Evolutionary conservation across 1,140 invertebrate species (phyloP), one percentile per base, ranked within the genome.

Genomic region (Magallana gigas): DNA sequence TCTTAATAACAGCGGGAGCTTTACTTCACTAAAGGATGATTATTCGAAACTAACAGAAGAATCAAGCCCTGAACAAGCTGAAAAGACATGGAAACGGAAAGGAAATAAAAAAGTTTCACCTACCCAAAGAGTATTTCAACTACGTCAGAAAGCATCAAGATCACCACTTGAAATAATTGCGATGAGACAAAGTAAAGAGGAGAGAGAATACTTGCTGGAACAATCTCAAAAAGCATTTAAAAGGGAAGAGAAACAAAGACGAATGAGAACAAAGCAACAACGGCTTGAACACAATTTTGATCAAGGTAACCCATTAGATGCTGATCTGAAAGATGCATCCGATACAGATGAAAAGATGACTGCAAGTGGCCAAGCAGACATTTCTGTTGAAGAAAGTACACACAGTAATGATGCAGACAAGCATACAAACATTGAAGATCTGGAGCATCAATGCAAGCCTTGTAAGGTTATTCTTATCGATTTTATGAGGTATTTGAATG

Each of bases 121-220:
- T 57, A 84, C 59, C 7, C 85, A 85, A 64, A 56, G 86, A 80
- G 84, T 86, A 11, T 90, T 90, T 36, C 88, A 90, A 18, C 64
- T 92, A 1, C 68, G 92, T 29, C 87, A 91, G 56, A 92, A 92
- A 83, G 88, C 87, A n/a, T 91, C 92, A 48, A 18, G 92, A 6
- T 92, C 92, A 58, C 92, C 92, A 9, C 83, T 92, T 64, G 91
- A 92, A 87, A 92, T 92, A 57, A 89, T 92, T 71, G 92, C 90
- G 76, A 91, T 92, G 90, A 90, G 88, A 16, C 88, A 91, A 36
- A 92, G 89, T 88, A 86, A 89, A 86, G 90, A 91, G 68, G 91
- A 92, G 87, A 90, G 88, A 48, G 87, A 90, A 14, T 92, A 92
- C 16, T 83, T 90, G 56, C 64, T 90, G 16, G 87, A 88, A 83